Evolutionary conservation across 2,888 invertebrate genomes (phyloP), one percentile per base, ranked within the genome.

Genomic region (Poecilobothrus nobilitatus): DNA sequence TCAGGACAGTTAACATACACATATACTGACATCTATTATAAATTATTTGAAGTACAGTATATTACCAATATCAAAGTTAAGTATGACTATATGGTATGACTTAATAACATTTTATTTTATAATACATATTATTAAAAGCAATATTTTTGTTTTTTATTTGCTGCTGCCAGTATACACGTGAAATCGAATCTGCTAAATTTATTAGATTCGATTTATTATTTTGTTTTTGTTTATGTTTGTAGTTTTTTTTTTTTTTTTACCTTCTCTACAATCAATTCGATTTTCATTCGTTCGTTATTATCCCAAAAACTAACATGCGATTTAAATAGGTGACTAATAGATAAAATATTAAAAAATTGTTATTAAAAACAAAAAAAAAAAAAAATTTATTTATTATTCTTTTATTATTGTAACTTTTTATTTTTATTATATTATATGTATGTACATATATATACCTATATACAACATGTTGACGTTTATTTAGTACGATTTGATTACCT

Each of bases 1-100:
- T 53, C 53, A 53, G 53, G 15, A 53, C 53, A 53, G 53, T 53
- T n/a, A 53, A 53, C 53, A 53, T 53, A 53, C 53, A 53, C 53
- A 53, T 9, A 9, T 18, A 53, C 53, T 53, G 53, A n/a, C 53
- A 53, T 18, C 53, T 18, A n/a, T 53, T 12, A 53, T 53, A 53
- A 53, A 53, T 53, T 53, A 53, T 53, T 53, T 53, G 5, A 18
- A 53, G n/a, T 53, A n/a, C 5, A 27, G 27, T 27, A 27, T 5
- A 2, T 27, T 27, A n/a, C 27, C 27, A 27, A 27, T 27, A 27
- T 27, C 2, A 27, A 2, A 27, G 27, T 27, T 27, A 27, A 27
- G 5, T n/a, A n/a, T n/a, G 5, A 27, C 27, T 27, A 4, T 27
- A 27, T 4, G 18, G 53, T 18, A 18, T 53, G 18, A 18, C 53